Evolutionary conservation across 2,113 vertebrate genomes (phyloP), one percentile per base, ranked within the genome.

Genomic region (Acrocephalus kingi): DNA sequence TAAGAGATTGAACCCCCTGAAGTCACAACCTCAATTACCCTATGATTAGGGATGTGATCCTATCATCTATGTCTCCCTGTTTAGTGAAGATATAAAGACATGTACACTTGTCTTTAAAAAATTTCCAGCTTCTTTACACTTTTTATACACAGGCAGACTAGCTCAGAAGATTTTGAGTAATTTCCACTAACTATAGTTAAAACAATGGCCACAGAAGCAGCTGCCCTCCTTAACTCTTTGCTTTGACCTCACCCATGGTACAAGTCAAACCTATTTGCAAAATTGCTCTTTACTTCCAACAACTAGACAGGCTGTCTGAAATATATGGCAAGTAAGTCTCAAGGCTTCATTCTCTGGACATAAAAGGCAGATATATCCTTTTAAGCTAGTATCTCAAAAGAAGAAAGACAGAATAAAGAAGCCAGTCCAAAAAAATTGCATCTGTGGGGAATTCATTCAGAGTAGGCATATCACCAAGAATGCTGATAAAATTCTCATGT

Each of bases 401-500:
- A 84, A 89, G 43, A 90, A 74, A 96, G 84, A 94, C 58, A 93
- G 52, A 76, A 66, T n/a, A 85, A 95, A 90, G 63, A 91, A 90
- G 63, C 7, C 51, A 74, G 87, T 94, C 64, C 33, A 91, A 88
- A 93, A 95, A 82, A 89, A 66, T 45, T 77, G 33, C 68, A 85
- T 92, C 82, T 84, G 8, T 64, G 4, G 48, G 82, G 87, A 95
- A 84, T 85, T 92, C 55, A 76, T 83, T 88, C 92, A 88, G 31
- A 88, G 37, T 22, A 75, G 67, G 54, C 81, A 68, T 62, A 82
- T 64, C 81, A 82, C 41, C 46, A 75, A 95, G 87, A 93, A 93
- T 28, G 67, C 69, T 91, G 95, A 91, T 93, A 94, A 93, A 94
- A 90, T 95, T 92, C 68, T 86, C 63, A 97, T 92, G 76, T 77